phyloP scores from a whole-genome alignment of 2,113 vertebrate species.

The Seriola aureovittata region DNA sequence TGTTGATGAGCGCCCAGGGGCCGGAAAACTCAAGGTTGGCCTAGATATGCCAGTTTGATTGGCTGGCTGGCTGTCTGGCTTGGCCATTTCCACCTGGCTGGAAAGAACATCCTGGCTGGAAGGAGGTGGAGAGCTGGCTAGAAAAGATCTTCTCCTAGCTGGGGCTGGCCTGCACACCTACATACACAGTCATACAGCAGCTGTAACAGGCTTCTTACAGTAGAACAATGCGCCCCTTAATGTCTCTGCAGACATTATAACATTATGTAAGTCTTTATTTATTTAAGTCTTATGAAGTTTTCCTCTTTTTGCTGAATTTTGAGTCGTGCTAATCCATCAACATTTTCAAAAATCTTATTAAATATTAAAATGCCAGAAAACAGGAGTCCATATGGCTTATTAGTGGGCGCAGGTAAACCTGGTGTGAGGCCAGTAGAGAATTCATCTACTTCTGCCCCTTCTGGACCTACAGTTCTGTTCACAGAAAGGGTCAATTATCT shows the following conservation, averaged over 20 bases:
- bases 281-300: neutral
- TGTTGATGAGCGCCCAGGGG: constrained; percentile 66
- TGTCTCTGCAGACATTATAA: neutral
- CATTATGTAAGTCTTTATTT: constrained; percentile 1
- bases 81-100: constrained; percentile 61
- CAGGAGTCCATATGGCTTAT: constrained; percentile 64
- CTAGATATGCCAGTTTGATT: constrained; percentile 73
- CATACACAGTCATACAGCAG: constrained; percentile 6
- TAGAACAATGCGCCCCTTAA: neutral
- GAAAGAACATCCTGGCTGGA: constrained; percentile 50
- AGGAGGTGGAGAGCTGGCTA: constrained; percentile 34
- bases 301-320: neutral
- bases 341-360: constrained; percentile 21
- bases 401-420: constrained; percentile 57
- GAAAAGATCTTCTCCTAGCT: constrained; percentile 12
- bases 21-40: constrained; percentile 66
- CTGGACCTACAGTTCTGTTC: constrained; percentile 54
- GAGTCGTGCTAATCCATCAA: neutral
- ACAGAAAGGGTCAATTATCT: constrained; percentile 41
- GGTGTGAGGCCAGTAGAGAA: constrained; percentile 47
- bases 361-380: constrained; percentile 40
- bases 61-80: constrained; percentile 48
- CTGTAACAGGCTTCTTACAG: neutral
- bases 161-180: neutral
- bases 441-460: constrained; percentile 55